Conservation (phyloP, 2,113 vertebrate genomes). For the Sciurus niger region DNA sequence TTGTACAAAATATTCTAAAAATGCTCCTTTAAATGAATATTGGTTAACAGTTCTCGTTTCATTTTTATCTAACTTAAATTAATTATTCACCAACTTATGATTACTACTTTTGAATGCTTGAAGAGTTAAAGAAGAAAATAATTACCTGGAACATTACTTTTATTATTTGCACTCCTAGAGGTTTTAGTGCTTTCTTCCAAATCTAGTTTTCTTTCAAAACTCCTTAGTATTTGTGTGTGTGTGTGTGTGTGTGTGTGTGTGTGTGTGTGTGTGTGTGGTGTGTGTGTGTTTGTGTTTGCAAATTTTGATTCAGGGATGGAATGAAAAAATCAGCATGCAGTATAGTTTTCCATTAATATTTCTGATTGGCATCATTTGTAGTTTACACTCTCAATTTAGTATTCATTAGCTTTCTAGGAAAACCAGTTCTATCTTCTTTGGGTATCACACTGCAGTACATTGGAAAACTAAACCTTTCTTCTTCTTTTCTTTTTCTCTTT, state of each 20-base stretch:
- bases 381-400: slow-evolving; percentile 47
- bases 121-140: slow-evolving; percentile 65
- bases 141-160: slow-evolving; percentile 10
- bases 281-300: neutral
- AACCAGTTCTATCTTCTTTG: slow-evolving; percentile 53
- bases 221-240: neutral
- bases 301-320: neutral
- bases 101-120: slow-evolving; percentile 55
- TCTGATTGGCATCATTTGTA: slow-evolving; percentile 65
- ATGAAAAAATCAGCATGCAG: neutral
- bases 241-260: neutral
- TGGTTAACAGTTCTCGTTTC: neutral
- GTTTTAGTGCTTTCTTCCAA: slow-evolving; percentile 37
- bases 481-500: neutral
- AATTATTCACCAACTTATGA: slow-evolving; percentile 45
- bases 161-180: neutral
- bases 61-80: slow-evolving; percentile 34
- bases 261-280: neutral
- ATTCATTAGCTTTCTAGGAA: slow-evolving; percentile 61
- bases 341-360: slow-evolving; percentile 56
- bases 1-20: slow-evolving; percentile 49
- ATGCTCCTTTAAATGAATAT: slow-evolving; percentile 51
- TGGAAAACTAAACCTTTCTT: slow-evolving; percentile 26
- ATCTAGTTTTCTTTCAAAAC: neutral
- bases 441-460: neutral